Conservation (phyloP, 1,140 invertebrate species). For the Oncopeltus fasciatus region DNA sequence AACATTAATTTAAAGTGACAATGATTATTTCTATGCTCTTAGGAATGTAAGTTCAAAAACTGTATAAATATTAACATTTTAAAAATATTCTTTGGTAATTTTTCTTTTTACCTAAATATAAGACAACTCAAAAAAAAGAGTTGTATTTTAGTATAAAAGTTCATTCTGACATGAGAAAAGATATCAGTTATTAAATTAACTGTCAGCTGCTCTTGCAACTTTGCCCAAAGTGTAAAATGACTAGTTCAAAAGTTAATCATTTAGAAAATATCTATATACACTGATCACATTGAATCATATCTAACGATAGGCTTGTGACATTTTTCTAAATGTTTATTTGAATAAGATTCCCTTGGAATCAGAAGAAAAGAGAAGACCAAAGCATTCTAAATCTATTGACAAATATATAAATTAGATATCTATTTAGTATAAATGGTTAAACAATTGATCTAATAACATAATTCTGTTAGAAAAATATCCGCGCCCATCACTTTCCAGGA, state of each 20-base stretch:
- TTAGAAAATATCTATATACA: neutral
- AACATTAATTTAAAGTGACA: neutral
- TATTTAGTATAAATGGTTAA: no score
- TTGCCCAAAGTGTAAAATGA: neutral
- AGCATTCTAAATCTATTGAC: no score
- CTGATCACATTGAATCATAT: neutral
- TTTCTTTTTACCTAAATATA: constrained; percentile 3
- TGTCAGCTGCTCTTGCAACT: neutral
- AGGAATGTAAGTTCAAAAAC: neutral
- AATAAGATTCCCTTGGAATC: no score
- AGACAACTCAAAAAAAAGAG: neutral
- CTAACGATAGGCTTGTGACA: neutral
- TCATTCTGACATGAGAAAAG: neutral
- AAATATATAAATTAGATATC: no score
- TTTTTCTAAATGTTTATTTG: no score
- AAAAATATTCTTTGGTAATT: constrained; percentile 2
- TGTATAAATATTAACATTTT: neutral
- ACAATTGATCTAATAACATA: neutral
- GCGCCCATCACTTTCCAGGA: neutral
- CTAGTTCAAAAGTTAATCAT: neutral
- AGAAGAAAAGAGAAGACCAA: no score
- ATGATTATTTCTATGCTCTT: neutral
- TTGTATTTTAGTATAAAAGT: neutral
- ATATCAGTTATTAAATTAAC: neutral
- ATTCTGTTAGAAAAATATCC: neutral